Conservation (phyloP, 2,113 vertebrate species). For the Dryoscopus gambensis region DNA sequence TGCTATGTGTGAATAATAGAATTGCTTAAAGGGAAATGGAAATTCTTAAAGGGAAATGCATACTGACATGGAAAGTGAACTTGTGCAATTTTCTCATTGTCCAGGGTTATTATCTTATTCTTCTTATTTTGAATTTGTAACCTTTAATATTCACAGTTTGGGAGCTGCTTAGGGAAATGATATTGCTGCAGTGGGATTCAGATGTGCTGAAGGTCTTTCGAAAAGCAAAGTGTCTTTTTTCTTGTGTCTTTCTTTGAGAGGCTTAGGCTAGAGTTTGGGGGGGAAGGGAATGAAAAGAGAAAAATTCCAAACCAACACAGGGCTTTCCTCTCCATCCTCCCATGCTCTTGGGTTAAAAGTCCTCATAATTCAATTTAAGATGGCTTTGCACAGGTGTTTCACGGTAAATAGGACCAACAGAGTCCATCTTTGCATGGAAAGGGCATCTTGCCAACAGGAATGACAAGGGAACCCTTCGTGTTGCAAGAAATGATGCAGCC, state of each 20-base stretch:
- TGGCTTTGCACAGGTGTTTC: background rate
- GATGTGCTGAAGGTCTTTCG: background rate
- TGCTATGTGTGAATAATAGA: constrained; percentile 63
- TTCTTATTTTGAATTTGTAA: constrained; percentile 32
- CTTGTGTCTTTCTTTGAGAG: background rate
- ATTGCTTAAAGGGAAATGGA: constrained; percentile 64
- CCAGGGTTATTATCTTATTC: constrained; percentile 29
- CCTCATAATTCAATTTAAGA: background rate
- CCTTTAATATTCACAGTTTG: constrained; percentile 53
- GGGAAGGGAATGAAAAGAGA: background rate
- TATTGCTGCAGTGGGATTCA: background rate
- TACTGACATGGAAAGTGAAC: constrained; percentile 62
- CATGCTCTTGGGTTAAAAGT: background rate
- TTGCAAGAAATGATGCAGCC: background rate
- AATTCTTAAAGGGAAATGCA: constrained; percentile 65
- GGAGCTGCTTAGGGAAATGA: constrained; percentile 23
- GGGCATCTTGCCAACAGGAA: background rate
- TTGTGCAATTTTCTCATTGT: constrained; percentile 52
- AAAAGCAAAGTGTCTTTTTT: background rate
- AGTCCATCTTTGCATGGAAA: background rate
- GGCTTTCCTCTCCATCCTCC: background rate
- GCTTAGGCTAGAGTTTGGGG: background rate
- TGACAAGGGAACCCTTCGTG: rapidly evolving
- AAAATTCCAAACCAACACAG: background rate
- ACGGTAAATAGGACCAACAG: background rate